Evolutionary conservation across 2,888 invertebrate genomes (phyloP).

Genomic region (Ormyrus thymus): DNA sequence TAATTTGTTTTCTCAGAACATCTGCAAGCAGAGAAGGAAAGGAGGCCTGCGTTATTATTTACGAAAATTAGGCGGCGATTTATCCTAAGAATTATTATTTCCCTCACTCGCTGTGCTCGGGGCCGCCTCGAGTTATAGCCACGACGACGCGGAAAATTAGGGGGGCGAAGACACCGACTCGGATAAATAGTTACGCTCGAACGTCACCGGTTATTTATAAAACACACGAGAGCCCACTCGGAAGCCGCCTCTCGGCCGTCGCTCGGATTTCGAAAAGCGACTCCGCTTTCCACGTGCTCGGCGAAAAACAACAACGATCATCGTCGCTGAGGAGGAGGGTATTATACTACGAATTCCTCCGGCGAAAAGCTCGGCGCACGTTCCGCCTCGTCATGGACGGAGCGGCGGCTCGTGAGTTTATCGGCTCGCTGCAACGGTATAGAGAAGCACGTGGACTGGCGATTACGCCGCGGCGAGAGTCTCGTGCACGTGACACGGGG

Average conservation of each 20-base stretch:
- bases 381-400: conserved; percentile 35
- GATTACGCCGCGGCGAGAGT: conserved; percentile 16
- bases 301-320: conserved; percentile 1
- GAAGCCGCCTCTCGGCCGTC: conserved; percentile 1
- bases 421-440: background rate
- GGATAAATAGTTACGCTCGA: conserved; percentile 33
- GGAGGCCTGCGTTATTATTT: background rate
- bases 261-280: conserved; percentile 5
- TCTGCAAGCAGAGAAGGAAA: conserved; percentile 64
- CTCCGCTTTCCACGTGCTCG: conserved; percentile 7
- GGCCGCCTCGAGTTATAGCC: background rate
- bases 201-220: conserved; percentile 50
- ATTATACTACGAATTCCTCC: background rate
- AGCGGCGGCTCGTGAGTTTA: conserved; percentile 11
- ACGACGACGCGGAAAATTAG: conserved; percentile 16
- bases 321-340: background rate
- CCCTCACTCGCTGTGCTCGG: background rate
- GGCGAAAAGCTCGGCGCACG: conserved; percentile 23
- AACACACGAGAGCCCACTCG: background rate
- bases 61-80: background rate
- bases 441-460: conserved; percentile 29
- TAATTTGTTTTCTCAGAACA: conserved; percentile 78
- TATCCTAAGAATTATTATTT: background rate
- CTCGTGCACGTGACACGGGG: conserved; percentile 39
- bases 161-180: background rate